Evolutionary conservation across 2,888 invertebrate species (phyloP), one percentile per base, ranked within the genome.

Genomic region (Gymnocheta viridis): DNA sequence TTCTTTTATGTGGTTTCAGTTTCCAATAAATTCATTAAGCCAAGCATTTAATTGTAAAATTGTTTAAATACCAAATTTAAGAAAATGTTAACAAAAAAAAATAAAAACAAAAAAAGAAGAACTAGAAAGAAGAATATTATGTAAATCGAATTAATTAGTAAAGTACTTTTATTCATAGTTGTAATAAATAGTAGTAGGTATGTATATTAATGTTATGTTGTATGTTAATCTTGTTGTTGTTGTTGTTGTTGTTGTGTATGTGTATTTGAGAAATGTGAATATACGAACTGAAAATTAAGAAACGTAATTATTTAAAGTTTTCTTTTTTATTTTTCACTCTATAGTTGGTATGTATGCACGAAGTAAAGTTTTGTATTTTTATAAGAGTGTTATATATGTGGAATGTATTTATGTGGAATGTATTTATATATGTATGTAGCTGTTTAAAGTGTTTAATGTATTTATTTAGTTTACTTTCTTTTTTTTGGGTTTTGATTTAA

Each of bases 401-500:
- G n/a, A n/a, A n/a, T 79, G 35, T 49, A 51, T 82, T 85, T 58
- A 6, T 74, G 47, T 47, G 14, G 62, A 70, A 47, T 77, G 60
- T 60, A 7, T 66, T 44, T 62, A 22, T 44, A 5, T 2, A 10
- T 74, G 58, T 38, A 60, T 86, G 72, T 82, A 85, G 86, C 86
- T 87, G 27, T 77, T 72, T 66, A 67, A 85, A 87, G 85, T 88
- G 85, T 87, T n/a, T n/a, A n/a, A 76, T 87, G 82, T 87, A 5
- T 41, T 41, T 44, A 44, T 17, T 44, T 44, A 44, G 35, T 85
- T 88, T 87, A 17, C 69, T 72, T 49, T 62, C 86, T 70, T 82
- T 83, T 79, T 84, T 86, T 83, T 85, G n/a, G 54, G 70, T 88
- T 87, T 88, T 87, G 87, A 89, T 89, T 89, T 88, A 89, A 87